Evolutionary conservation across 2,113 vertebrate species (phyloP), one percentile per base, ranked within the genome.

Genomic region (Campylomormyrus numenius): DNA sequence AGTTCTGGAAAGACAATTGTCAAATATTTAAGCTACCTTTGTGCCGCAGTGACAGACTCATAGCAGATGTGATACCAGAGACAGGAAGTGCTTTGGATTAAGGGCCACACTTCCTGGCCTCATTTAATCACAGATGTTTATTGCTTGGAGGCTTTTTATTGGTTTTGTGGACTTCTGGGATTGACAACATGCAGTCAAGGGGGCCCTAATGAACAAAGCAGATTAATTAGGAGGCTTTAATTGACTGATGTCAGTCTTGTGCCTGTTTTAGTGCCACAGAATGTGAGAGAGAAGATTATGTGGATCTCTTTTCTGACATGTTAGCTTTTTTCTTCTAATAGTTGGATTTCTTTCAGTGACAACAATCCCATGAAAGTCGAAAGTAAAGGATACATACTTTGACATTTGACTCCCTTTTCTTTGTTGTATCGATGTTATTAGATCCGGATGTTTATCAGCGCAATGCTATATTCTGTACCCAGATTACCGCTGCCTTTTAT

Each of bases 201-300:
- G 39, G 89, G 89, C 87, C 83, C 89, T 89, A 90, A 88, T 92
- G 92, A 88, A 89, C 70, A 62, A 88, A 90, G 84, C 89, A 88
- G 89, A 91, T 90, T 92, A 88, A 91, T 93, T 92, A 92, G 62
- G 85, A 90, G 31, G 45, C 0, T 89, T 87, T 91, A 93, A 93
- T 92, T 88, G 92, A 93, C 88, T 90, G 62, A 90, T 93, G 92
- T 90, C 92, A 88, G 91, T 91, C 88, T 89, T 27, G 42, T 45
- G 31, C 49, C 84, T 50, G 46, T 27, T 85, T 27, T 39, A 87
- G n/a, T 90, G 45, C 85, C 42, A 35, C 11, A 56, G 66, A 77
- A 13, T 35, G 49, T 35, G 27, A 53, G 49, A 39, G 42, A 46
- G 3, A 45, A 88, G 87, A 5, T 74, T 77, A 24, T 56, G 15